Evolutionary conservation across 1,140 invertebrate species (phyloP).

Genomic region (Trichonephila inaurata): DNA sequence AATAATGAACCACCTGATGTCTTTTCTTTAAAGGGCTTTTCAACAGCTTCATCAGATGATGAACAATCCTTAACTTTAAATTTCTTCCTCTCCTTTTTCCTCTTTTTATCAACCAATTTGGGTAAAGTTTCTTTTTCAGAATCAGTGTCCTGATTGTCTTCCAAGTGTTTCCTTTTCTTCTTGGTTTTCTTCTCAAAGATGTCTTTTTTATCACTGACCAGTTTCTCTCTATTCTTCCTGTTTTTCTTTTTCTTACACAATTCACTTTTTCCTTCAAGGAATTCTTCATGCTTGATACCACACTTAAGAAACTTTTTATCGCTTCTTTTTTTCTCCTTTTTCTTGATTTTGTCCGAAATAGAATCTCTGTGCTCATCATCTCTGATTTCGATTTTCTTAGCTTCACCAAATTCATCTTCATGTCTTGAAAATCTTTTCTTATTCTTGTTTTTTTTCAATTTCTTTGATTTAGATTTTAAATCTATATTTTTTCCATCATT

Average conservation of each 20-base stretch:
- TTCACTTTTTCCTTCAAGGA: conserved; percentile 65
- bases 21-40: conserved; percentile 72
- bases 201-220: conserved; percentile 70
- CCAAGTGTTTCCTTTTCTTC: conserved; percentile 75
- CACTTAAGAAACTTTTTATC: conserved; percentile 79
- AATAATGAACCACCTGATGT: not conserved
- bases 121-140: conserved; percentile 57
- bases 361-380: conserved; percentile 79
- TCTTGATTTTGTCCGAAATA: conserved; percentile 78
- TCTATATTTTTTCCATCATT: conserved; percentile 58
- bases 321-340: conserved; percentile 79
- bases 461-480: conserved; percentile 77
- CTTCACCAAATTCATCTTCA: conserved; percentile 69
- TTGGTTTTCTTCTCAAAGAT: conserved; percentile 77
- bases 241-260: conserved; percentile 79
- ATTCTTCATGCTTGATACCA: conserved; percentile 76
- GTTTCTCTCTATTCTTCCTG: conserved; percentile 79
- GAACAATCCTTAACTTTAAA: conserved; percentile 73
- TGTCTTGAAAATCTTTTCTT: conserved; percentile 62
- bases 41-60: conserved; percentile 69
- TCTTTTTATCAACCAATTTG: conserved; percentile 69
- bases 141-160: conserved; percentile 74
- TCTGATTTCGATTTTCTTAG: conserved; percentile 74
- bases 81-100: conserved; percentile 74
- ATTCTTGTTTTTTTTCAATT: conserved; percentile 77